Evolutionary conservation across 64 coral and sea anemone species (phyloP).

Genomic region (Montipora efflorescens): DNA sequence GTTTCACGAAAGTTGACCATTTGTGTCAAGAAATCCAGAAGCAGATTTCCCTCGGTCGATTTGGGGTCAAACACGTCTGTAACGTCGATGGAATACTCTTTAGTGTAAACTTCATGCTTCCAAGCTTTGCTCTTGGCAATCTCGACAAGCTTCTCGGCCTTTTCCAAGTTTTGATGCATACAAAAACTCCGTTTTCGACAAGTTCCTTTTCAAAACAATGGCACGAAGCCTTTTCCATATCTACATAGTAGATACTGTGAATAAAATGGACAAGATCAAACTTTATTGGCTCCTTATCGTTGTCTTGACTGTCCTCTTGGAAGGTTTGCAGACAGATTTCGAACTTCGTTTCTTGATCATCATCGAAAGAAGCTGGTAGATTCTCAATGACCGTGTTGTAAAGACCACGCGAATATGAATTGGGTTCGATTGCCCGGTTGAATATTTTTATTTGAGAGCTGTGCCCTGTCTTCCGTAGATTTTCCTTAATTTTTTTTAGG

Average conservation of each 20-base stretch:
- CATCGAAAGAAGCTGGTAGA: background rate
- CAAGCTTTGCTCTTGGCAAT: too few species aligned
- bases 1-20: too few species aligned
- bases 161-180: too few species aligned
- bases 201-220: slow-evolving; percentile 14
- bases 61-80: too few species aligned
- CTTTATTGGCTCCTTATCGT: background rate
- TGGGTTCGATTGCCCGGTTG: slow-evolving; percentile 20
- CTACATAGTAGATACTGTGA: slow-evolving; percentile 20
- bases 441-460: background rate
- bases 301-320: background rate
- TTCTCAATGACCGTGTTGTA: background rate
- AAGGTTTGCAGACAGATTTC: background rate
- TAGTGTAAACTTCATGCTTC: too few species aligned
- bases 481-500: background rate
- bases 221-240: background rate
- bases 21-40: slow-evolving; percentile 19
- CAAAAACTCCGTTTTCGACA: too few species aligned
- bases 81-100: too few species aligned
- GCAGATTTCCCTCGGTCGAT: too few species aligned
- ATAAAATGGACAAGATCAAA: slow-evolving; percentile 37
- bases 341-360: background rate
- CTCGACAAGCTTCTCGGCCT: too few species aligned
- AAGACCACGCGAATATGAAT: background rate
- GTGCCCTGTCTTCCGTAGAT: background rate